Conservation (phyloP, 2,888 invertebrate species). For the Spilarctia lutea region DNA sequence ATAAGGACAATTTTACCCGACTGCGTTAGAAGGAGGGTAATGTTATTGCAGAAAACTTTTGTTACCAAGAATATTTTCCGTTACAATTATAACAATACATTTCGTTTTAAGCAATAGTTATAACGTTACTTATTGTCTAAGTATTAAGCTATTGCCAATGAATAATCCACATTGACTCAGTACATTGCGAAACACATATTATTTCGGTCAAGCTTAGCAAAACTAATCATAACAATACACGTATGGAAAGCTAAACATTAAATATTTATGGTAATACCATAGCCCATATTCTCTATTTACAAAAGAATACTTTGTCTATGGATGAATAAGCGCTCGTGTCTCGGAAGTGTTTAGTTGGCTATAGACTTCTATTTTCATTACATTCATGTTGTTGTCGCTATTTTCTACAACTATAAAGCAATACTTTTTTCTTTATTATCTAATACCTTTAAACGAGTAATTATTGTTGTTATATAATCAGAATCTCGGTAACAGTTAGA, state of each 20-base stretch:
- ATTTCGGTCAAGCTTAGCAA: slow-evolving; percentile 9
- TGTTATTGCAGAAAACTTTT: too few species aligned
- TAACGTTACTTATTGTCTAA: neutral
- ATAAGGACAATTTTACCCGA: too few species aligned
- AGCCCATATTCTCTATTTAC: neutral
- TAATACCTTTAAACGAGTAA: too few species aligned
- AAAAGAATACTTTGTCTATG: slow-evolving; percentile 9
- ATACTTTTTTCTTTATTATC: neutral
- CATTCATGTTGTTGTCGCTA: too few species aligned
- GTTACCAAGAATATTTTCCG: too few species aligned
- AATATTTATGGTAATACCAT: slow-evolving; percentile 15
- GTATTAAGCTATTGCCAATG: neutral
- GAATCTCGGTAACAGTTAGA: too few species aligned
- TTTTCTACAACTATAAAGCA: neutral
- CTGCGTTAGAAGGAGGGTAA: too few species aligned
- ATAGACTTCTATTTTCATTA: neutral
- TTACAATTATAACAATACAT: too few species aligned
- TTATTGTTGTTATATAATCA: too few species aligned
- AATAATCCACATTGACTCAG: slow-evolving; percentile 12
- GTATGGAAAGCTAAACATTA: slow-evolving; percentile 9
- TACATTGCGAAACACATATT: slow-evolving; percentile 10
- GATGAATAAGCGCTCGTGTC: neutral
- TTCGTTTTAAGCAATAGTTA: neutral
- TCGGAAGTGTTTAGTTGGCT: neutral
- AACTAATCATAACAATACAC: slow-evolving; percentile 13